Evolutionary conservation across 2,113 vertebrate genomes (phyloP), one percentile per base, ranked within the genome.

Genomic region (Phoenicopterus ruber): DNA sequence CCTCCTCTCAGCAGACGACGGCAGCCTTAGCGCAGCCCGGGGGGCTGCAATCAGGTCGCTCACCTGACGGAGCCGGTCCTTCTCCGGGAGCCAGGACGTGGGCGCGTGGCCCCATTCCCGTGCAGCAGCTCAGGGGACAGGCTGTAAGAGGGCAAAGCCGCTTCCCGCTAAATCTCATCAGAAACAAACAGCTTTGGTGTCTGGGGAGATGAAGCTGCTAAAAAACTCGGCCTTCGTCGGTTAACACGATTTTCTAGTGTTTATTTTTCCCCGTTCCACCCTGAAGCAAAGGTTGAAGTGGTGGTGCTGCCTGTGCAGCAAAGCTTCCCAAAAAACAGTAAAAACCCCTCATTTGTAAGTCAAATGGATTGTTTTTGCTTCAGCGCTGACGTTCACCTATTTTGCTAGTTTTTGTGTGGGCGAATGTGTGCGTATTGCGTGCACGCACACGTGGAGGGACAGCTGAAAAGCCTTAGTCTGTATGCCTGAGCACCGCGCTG

Each of bases 101-200:
- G 42, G 25, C 2, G 2, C 8, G 1, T 25, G 57, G 71, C 40
- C 40, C 69, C 0, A 0, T 18, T 63, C 12, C 32, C 2, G 0
- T 36, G 63, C 1, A 0, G 19, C 1, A 0, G 13, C 49, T 54
- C 13, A 3, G 14, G 38, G 63, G 4, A 28, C 0, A 1, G 11
- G 10, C 6, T 22, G 20, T 10, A 21, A 28, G 59, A 25, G 16
- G 58, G 10, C 32, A 66, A 70, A 77, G n/a, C 29, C 1, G 2
- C 32, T 47, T 79, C 47, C 38, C 6, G 2, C n/a, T 19, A 5
- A 24, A 63, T 59, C 58, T 46, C 34, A 0, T 22, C 2, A 32
- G 38, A 61, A 71, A 54, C 24, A 11, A 86, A 73, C 13, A 25
- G 22, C 40, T 81, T 54, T 66, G 82, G n/a, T 13, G 1, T 36